phyloP scores from a whole-genome alignment of 2,888 invertebrate genomes.

The Perdita meconis region DNA sequence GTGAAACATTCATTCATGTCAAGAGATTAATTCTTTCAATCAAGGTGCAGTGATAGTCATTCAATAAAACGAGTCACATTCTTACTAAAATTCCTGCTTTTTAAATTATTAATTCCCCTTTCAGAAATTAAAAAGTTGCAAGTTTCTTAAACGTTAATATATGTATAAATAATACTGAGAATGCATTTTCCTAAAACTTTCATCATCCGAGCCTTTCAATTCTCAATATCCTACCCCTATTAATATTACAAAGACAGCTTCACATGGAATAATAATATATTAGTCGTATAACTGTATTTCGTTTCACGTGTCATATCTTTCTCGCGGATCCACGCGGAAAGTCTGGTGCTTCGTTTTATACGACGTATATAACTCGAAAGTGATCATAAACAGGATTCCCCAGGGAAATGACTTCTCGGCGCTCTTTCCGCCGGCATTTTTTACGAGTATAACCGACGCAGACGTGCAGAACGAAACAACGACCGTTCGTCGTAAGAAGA shows the following conservation, averaged over 20 bases:
- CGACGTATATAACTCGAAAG: slow-evolving; percentile 68
- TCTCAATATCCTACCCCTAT: neutral
- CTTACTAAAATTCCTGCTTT: too few species aligned
- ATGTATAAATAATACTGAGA: too few species aligned
- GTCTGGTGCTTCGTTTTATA: slow-evolving; percentile 61
- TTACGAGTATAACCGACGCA: slow-evolving; percentile 54
- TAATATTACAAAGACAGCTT: neutral
- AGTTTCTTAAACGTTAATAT: too few species aligned
- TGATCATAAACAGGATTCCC: slow-evolving; percentile 72
- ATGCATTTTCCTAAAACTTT: too few species aligned
- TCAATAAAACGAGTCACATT: too few species aligned
- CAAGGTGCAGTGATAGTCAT: too few species aligned
- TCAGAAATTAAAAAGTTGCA: too few species aligned
- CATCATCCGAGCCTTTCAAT: slow-evolving; percentile 6
- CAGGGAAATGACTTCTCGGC: slow-evolving; percentile 69
- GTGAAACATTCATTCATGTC: too few species aligned
- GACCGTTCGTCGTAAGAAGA: slow-evolving; percentile 51
- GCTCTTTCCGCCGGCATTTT: slow-evolving; percentile 51
- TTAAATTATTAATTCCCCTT: too few species aligned
- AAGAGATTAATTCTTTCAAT: too few species aligned
- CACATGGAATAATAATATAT: neutral
- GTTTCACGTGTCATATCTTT: slow-evolving; percentile 48
- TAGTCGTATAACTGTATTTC: slow-evolving; percentile 25
- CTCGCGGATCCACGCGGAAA: slow-evolving; percentile 47
- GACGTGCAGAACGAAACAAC: slow-evolving; percentile 38